Conservation (phyloP, 2,113 vertebrate species). For the Platysternon megacephalum region DNA sequence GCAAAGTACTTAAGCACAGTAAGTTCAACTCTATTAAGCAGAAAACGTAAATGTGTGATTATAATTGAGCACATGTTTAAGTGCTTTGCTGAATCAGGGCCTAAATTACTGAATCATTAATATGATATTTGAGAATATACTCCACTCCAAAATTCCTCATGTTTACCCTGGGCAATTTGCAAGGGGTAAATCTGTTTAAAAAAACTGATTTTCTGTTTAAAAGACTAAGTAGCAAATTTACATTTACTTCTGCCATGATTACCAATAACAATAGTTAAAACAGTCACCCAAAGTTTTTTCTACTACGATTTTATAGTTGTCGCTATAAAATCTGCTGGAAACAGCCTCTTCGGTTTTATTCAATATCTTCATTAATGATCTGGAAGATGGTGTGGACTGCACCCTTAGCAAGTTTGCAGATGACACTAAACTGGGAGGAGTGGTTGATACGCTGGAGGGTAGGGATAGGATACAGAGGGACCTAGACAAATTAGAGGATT, state of each 20-base stretch:
- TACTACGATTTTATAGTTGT: not conserved
- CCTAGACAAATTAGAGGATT: too few species aligned
- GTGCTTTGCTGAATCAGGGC: not conserved
- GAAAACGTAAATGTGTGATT: not conserved
- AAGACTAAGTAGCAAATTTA: not conserved
- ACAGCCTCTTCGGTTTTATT: too few species aligned
- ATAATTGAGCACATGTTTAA: not conserved
- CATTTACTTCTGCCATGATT: not conserved
- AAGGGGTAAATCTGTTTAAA: not conserved
- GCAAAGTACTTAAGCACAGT: not conserved
- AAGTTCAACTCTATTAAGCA: not conserved
- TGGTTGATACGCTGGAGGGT: too few species aligned
- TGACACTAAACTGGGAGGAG: too few species aligned
- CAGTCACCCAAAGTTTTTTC: not conserved
- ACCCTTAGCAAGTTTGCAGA: too few species aligned
- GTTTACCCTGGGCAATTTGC: not conserved
- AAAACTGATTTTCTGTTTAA: not conserved
- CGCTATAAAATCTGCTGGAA: not conserved
- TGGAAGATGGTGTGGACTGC: too few species aligned
- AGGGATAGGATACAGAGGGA: too few species aligned
- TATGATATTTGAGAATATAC: not conserved
- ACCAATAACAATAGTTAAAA: not conserved
- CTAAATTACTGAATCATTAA: not conserved
- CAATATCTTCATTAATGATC: too few species aligned
- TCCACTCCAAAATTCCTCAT: not conserved